Evolutionary conservation across 2,113 vertebrate genomes (phyloP), one percentile per base, ranked within the genome.

Genomic region (Tilapia sparmanii): DNA sequence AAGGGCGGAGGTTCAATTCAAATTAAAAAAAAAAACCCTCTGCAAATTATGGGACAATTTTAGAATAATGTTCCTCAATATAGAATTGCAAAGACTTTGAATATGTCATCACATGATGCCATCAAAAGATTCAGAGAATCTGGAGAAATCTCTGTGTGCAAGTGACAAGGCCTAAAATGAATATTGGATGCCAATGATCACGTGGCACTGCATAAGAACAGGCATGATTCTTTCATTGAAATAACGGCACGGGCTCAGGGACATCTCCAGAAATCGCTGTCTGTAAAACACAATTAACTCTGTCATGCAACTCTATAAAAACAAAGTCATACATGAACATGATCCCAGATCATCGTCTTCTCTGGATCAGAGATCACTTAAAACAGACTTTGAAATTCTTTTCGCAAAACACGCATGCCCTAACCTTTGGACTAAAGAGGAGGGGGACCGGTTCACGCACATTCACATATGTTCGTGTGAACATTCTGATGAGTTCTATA

Each of bases 1-100:
- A 10, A 10, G 26, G 8, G 26, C 0, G 3, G 0, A 61, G 57
- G 57, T 61, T 33, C 31, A n/a, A n/a, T n/a, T n/a, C n/a, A n/a
- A n/a, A n/a, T n/a, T n/a, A n/a, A n/a, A n/a, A n/a, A n/a, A n/a
- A n/a, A n/a, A n/a, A n/a, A n/a, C n/a, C 16, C 31, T 63, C 29
- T 19, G 11, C 59, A 63, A 33, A 63, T 18, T 19, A 61, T 3
- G 29, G 57, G 29, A 10, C 15, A 6, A 33, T 63, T 63, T 63
- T 9, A 63, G 59, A 63, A 35, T 63, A 63, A 63, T 35, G 31
- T 63, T 63, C 6, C 0, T 63, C 6, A 35, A 35, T n/a, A 63
- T 35, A 63, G 6, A 63, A 33, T 63, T 11, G 59, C 16, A 19
- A 63, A 63, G 59, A 63, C 59, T 63, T 33, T 63, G 59, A 33